Evolutionary conservation across 2,888 invertebrate species (phyloP).

Genomic region (Nezara viridula): DNA sequence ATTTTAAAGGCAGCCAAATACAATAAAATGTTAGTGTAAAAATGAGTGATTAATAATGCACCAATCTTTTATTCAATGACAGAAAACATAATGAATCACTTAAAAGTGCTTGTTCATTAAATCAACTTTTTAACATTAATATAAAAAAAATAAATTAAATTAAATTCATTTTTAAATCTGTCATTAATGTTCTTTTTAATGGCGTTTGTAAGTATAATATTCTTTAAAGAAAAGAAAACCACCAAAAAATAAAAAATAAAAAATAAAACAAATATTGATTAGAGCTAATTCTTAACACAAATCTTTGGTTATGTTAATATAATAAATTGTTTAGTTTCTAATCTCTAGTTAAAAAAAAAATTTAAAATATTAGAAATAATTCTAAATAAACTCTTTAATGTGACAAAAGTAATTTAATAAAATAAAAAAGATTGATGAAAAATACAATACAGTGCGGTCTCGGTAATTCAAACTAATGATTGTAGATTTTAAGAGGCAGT

Average conservation of each 20-base stretch:
- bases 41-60: too few relatives aligned
- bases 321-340: not conserved
- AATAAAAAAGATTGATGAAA: not conserved
- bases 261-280: not conserved
- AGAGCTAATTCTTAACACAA: not conserved
- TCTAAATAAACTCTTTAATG: not conserved
- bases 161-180: not conserved
- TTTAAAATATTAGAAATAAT: not conserved
- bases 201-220: not conserved
- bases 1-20: too few relatives aligned
- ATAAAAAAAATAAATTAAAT: not conserved
- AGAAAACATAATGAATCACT: too few relatives aligned
- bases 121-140: too few relatives aligned
- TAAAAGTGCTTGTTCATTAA: too few relatives aligned
- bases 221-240: not conserved
- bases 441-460: too few relatives aligned
- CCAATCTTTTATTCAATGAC: too few relatives aligned
- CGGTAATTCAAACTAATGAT: too few relatives aligned
- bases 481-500: too few relatives aligned
- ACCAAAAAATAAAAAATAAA: not conserved
- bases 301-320: slow-evolving; percentile 2
- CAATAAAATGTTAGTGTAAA: too few relatives aligned
- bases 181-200: not conserved
- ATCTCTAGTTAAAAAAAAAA: not conserved
- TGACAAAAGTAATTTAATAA: not conserved